phyloP scores from a whole-genome alignment of 2,797 vertebrate species.

The Pseudotriccus pelzelni region DNA sequence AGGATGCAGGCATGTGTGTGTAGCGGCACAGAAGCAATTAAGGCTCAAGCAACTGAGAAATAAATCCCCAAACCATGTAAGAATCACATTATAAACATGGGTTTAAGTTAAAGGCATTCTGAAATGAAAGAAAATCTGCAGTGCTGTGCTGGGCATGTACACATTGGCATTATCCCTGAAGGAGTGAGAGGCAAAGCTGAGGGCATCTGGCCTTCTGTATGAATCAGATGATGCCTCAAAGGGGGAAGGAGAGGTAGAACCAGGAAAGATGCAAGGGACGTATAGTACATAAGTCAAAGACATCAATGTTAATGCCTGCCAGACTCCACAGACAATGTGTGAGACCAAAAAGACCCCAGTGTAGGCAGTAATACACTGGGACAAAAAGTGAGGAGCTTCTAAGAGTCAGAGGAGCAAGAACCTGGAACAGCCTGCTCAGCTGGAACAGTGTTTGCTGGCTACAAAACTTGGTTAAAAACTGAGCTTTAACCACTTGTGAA shows the following conservation, averaged over 20 bases:
- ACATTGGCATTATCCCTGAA: background rate
- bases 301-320: fast-evolving
- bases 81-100: background rate
- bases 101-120: background rate
- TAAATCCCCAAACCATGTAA: background rate
- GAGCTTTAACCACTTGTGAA: background rate
- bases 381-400: background rate
- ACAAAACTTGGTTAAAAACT: background rate
- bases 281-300: background rate
- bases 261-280: background rate
- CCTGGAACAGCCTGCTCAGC: background rate
- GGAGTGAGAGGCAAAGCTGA: background rate
- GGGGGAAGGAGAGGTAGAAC: background rate
- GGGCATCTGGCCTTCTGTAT: fast-evolving
- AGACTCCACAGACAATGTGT: background rate
- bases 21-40: background rate
- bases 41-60: background rate
- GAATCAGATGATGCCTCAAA: background rate
- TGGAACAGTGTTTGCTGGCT: background rate
- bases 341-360: background rate
- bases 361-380: background rate
- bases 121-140: background rate
- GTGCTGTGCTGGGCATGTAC: background rate
- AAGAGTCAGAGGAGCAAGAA: background rate
- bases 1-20: background rate